phyloP scores from a whole-genome alignment of 2,888 invertebrate species.

The Mimas tiliae region DNA sequence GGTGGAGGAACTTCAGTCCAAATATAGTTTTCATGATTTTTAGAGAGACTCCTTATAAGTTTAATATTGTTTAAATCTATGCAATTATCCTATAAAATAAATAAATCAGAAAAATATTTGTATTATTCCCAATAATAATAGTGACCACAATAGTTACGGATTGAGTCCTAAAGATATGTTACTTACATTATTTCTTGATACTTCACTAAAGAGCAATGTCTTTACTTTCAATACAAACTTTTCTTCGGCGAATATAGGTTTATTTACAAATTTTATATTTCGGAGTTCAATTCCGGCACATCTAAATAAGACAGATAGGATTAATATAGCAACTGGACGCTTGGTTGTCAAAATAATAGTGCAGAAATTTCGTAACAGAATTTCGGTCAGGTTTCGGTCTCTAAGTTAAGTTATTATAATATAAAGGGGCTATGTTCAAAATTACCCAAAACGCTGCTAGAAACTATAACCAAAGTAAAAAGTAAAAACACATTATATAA shows the following conservation, averaged over 20 bases:
- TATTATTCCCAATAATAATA: too few species aligned
- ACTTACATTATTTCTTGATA: background rate
- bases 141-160: too few species aligned
- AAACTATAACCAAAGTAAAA: too few species aligned
- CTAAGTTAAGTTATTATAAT: too few species aligned
- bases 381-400: too few species aligned
- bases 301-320: background rate
- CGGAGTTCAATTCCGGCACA: background rate
- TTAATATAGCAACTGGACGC: background rate
- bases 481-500: too few species aligned
- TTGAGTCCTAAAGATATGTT: too few species aligned
- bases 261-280: background rate
- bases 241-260: background rate
- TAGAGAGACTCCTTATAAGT: background rate
- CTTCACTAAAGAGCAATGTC: background rate
- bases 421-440: too few species aligned
- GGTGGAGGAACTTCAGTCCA: background rate
- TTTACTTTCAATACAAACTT: background rate
- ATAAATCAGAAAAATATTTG: too few species aligned
- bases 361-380: too few species aligned
- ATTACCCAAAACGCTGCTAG: too few species aligned
- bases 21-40: background rate
- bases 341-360: background rate
- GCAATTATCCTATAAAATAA: background rate
- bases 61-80: background rate